Conservation (phyloP, 2,113 vertebrate genomes). For the Machaerirhynchus nigripectus region DNA sequence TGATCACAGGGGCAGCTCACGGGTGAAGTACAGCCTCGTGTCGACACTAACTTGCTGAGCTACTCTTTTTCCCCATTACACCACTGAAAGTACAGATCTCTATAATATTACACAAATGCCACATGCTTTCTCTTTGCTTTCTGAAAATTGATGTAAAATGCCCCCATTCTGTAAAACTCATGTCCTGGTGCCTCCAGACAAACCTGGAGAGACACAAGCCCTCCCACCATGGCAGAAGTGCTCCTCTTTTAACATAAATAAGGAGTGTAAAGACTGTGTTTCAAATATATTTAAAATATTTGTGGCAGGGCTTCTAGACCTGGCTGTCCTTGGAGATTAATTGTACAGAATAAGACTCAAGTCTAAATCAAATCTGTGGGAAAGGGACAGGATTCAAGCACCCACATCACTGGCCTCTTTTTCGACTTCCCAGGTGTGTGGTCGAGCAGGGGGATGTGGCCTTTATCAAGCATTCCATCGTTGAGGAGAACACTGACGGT, state of each 20-base stretch:
- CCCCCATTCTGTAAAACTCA: neutral
- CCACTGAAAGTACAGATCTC: neutral
- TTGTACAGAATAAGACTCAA: neutral
- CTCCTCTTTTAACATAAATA: neutral
- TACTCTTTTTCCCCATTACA: neutral
- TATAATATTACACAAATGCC: neutral
- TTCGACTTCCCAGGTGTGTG: constrained; percentile 78
- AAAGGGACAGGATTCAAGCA: neutral
- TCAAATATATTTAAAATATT: neutral
- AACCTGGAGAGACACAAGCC: neutral
- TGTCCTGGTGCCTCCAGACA: neutral
- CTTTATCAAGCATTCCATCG: constrained; percentile 84
- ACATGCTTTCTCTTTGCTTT: neutral
- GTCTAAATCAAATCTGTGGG: neutral
- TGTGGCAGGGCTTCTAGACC: neutral
- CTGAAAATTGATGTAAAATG: neutral
- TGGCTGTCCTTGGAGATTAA: neutral
- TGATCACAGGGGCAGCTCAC: neutral
- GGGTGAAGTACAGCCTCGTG: fast-evolving
- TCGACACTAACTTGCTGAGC: neutral
- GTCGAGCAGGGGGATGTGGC: constrained; percentile 81
- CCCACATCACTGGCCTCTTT: neutral
- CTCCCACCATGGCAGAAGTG: neutral
- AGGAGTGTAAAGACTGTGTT: neutral
- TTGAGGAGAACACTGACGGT: constrained; percentile 82